Base-by-base conservation (phyloP, 1,140 invertebrate genomes). In the Meloidogyne chitwoodi region DNA sequence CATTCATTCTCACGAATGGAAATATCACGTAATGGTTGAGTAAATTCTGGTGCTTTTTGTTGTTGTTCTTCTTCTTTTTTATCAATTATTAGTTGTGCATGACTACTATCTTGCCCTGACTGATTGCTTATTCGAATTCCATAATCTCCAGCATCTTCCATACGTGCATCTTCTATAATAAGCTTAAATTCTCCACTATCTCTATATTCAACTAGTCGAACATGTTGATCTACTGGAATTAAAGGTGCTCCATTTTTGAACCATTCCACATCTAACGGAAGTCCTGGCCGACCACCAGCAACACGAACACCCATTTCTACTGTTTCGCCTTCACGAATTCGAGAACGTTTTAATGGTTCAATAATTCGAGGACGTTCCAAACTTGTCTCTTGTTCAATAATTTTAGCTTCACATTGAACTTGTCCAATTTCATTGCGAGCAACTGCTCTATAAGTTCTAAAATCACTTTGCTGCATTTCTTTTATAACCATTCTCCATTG, bases 301-400 rank as follows among this genome's bases (percentile, higher is more conserved):
- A 83, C 84, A n/a, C 74, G 75, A 12, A 85, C 84, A 8, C 75
- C 68, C 61, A 85, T 77, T 27, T 86, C 83, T 29, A 68, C 74
- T 0, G 66, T 78, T 74, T 85, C 80, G 1, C 70, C 74, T 69
- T 87, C 81, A 10, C 87, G 66, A 29, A 81, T 76, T 29, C 84
- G 71, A 4, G 78, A 79, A 48, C 83, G 79, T 74, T 85, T 87
- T 63, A 88, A 83, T 82, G 87, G 87, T 77, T 84, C 62, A n/a
- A 86, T 76, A 73, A 86, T 87, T 56, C 73, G 67, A 2, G 84
- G 84, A 22, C 68, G 61, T 74, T 93, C 91, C 8, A 94, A 88
- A 44, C n/a, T 34, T 16, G 79, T 78, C 29, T 71, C 65, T 44
- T 44, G 81, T 87, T 74, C 27, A n/a, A 24, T 16, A 11, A 75